Percentiles rank a stretch among this genome's conserved stretches.
These are phyloP conservation scores for Bucorvus abyssinicus DNA, from an alignment of 2,797 vertebrate genomes.

Conservation along the genomic window DNA sequence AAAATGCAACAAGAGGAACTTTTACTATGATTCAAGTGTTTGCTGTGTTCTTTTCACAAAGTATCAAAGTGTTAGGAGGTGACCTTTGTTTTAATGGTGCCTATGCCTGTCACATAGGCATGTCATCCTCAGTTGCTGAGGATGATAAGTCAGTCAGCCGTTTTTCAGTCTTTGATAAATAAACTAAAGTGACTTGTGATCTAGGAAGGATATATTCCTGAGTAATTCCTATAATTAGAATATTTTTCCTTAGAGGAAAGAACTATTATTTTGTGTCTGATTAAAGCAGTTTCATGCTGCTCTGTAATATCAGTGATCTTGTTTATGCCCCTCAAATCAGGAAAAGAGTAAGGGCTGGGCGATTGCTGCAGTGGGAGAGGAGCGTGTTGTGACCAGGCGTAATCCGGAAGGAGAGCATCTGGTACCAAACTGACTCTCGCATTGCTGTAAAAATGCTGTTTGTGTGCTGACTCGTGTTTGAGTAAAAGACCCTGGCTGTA, in stretches of 20 bases:
- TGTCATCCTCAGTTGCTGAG: too few species aligned
- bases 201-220: background rate
- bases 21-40: background rate
- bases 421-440: background rate
- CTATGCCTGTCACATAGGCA: background rate
- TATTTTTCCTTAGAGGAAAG: background rate
- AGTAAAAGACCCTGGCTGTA: background rate
- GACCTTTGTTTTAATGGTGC: background rate
- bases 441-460: background rate
- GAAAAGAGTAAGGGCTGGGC: background rate
- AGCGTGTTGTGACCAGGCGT: accelerated
- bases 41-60: background rate
- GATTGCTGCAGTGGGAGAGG: background rate
- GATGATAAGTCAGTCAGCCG: background rate
- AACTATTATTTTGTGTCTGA: background rate
- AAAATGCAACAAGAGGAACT: background rate
- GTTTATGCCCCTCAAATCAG: background rate
- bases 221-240: background rate
- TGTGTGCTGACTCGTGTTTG: background rate
- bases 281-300: background rate
- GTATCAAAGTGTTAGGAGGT: background rate
- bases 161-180: background rate
- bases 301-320: background rate
- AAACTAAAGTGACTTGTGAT: background rate
- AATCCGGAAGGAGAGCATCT: background rate